Evolutionary conservation across 2,113 vertebrate genomes (phyloP).

Genomic region (Hystrix brachyura): DNA sequence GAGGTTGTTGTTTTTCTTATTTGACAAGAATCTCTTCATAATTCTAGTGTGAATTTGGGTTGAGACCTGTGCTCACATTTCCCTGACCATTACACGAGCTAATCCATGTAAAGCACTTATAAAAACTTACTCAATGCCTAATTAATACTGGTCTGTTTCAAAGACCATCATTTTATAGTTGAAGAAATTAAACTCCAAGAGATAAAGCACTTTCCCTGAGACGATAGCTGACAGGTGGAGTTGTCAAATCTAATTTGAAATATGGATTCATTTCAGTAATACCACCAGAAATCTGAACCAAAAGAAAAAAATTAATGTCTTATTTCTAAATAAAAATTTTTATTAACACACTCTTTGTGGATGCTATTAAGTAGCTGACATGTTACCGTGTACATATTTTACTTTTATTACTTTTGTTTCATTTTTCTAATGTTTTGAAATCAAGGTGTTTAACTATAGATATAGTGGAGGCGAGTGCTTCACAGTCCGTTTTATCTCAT

Average conservation of each 20-base stretch:
- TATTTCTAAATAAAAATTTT: not conserved
- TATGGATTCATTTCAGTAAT: not conserved
- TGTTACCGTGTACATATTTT: not conserved
- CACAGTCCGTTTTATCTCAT: not conserved
- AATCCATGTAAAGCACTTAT: not conserved
- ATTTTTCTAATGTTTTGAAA: not conserved
- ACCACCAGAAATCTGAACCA: not conserved
- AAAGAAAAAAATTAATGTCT: not conserved
- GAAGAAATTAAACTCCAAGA: not conserved
- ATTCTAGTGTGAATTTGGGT: not conserved
- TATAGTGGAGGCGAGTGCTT: not conserved
- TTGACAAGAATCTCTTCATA: not conserved
- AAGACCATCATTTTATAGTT: not conserved
- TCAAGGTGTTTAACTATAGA: not conserved
- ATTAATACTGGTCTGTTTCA: not conserved
- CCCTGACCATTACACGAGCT: not conserved
- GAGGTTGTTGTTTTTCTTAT: not conserved
- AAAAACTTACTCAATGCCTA: not conserved
- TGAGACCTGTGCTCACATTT: not conserved
- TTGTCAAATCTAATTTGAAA: not conserved
- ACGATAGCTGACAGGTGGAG: not conserved
- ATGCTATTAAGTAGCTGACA: not conserved
- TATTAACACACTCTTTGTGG: not conserved
- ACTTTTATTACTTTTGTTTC: not conserved
- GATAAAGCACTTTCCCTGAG: not conserved